Base-by-base conservation (phyloP, 2,888 invertebrate genomes). In the Muschampia plurimacula region DNA sequence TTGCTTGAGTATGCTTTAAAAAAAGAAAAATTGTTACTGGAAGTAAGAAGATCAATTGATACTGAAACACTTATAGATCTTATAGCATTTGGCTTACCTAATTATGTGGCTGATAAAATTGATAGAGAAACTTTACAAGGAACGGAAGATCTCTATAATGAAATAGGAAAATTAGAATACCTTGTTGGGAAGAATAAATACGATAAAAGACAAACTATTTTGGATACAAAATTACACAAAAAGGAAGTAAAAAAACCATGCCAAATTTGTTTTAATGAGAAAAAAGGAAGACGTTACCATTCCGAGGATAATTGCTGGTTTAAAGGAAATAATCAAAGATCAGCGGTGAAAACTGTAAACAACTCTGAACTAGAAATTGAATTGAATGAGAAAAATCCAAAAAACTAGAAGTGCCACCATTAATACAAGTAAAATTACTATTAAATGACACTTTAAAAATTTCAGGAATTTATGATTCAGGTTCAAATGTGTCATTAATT, bases 371-470 rank as follows among this genome's bases (percentile, higher is more conserved):
- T 60, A 2, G 60, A 60, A 39, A 36, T 68, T 32, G 77, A 78
- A 71, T 32, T 77, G 36, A 75, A 74, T 73, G 49, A 77, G 4
- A 69, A 36, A 5, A 36, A 60, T 32, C 60, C 60, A 60, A 74
- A 79, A 78, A 78, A 77, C 78, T 64, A 74, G 55, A 73, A 55
- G 55, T 75, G 8, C 63, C 77, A 65, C 77, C 79, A 76, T 77
- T 82, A 74, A 80, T 80, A 9, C 77, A 77, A 76, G 68, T 79
- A 49, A 78, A 78, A 66, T 64, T 78, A 76, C 1, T 71, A 78
- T 73, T 78, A 74, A 75, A 79, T 67, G 62, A 73, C 13, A 74
- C 15, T 13, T 22, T 78, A 49, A 72, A 78, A 69, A 67, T 74
- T 49, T n/a, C n/a, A 13, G 49, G 49, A 13, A 49, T 49, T 49